These are phyloP conservation scores for Ferrisia virgata DNA, from an alignment of 2,888 invertebrate species.

Conservation along the genomic window DNA sequence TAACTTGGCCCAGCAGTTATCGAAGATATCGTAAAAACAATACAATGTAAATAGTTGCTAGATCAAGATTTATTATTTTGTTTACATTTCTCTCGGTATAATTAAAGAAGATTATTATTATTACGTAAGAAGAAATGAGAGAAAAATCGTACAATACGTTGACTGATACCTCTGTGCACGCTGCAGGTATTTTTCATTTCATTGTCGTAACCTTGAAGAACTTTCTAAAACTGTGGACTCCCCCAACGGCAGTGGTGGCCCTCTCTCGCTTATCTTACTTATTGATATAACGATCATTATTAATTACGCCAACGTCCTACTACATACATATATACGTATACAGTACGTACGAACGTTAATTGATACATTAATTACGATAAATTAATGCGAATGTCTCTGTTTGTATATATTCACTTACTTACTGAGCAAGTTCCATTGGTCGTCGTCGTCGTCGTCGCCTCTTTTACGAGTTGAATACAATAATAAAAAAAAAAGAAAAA, in stretches of 20 bases:
- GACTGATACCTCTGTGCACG: constrained; percentile 27
- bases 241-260: neutral
- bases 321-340: too few species aligned
- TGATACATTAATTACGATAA: constrained; percentile 38
- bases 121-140: constrained; percentile 16
- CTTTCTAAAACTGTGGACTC: constrained; percentile 35
- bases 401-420: too few species aligned
- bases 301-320: constrained; percentile 26
- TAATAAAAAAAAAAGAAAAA: neutral
- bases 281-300: constrained; percentile 40
- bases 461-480: neutral
- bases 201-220: constrained; percentile 39
- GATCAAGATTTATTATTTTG: constrained; percentile 31
- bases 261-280: neutral
- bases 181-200: constrained; percentile 39
- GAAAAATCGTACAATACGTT: constrained; percentile 32
- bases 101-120: constrained; percentile 15
- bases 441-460: neutral
- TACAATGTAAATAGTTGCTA: neutral
- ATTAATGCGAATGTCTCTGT: constrained; percentile 35
- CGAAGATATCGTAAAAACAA: neutral
- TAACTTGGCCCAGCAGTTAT: neutral
- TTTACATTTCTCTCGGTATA: constrained; percentile 21
- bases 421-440: too few species aligned
- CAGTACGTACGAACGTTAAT: constrained; percentile 38